These are phyloP conservation scores for Scaptomyza flava DNA, from an alignment of 2,888 invertebrate species.

Conservation along the genomic window DNA sequence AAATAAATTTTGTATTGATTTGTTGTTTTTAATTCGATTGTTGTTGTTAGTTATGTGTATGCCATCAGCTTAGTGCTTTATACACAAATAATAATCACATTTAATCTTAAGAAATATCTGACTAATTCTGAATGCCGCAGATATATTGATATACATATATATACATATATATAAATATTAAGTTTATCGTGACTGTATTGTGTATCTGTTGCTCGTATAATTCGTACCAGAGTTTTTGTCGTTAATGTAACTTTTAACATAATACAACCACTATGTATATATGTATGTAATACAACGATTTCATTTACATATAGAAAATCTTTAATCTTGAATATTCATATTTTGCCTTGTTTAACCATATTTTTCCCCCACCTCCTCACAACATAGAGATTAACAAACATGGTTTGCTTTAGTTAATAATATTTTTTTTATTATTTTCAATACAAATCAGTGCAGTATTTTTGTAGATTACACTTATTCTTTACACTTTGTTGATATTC, in stretches of 20 bases:
- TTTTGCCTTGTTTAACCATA: conserved; percentile 14
- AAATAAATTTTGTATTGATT: not conserved
- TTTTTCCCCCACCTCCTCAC: conserved; percentile 5
- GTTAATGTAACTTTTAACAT: conserved; percentile 25
- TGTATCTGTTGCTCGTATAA: conserved; percentile 42
- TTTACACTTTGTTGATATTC: conserved; percentile 8
- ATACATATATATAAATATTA: not conserved
- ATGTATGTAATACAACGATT: conserved; percentile 50
- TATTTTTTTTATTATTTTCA: not conserved
- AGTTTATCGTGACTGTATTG: conserved; percentile 17
- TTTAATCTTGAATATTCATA: conserved; percentile 13
- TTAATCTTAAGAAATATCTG: conserved; percentile 13
- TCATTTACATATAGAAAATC: conserved; percentile 31
- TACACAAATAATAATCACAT: not conserved
- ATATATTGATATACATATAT: conserved; percentile 5
- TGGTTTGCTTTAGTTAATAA: conserved; percentile 10
- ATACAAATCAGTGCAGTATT: conserved; percentile 5
- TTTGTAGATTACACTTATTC: conserved; percentile 10
- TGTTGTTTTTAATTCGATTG: conserved; percentile 22
- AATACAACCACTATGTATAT: conserved; percentile 51
- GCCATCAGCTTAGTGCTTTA: no score
- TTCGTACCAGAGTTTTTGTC: conserved; percentile 20
- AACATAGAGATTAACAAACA: conserved; percentile 9
- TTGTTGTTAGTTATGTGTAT: conserved; percentile 23
- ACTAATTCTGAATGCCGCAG: not conserved